phyloP scores from a whole-genome alignment of 2,888 invertebrate species.

The Chrysotoxum bicinctum region DNA sequence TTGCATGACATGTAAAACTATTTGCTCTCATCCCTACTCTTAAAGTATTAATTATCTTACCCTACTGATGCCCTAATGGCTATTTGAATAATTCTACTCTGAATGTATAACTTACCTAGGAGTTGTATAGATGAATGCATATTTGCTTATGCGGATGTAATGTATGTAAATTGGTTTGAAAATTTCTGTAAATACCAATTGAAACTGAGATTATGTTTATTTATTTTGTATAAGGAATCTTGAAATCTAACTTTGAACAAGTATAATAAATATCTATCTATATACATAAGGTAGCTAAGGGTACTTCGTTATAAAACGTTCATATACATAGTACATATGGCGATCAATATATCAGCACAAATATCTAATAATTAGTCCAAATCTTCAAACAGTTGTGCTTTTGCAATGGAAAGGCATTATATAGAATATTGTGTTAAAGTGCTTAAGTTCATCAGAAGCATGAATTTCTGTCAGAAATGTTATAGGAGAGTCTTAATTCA shows the following conservation, averaged over 20 bases:
- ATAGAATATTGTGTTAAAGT: too few relatives aligned
- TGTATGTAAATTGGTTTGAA: slow-evolving; percentile 63
- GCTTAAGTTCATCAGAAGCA: too few relatives aligned
- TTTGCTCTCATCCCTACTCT: slow-evolving; percentile 19
- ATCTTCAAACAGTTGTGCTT: neutral
- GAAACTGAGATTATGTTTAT: slow-evolving; percentile 57
- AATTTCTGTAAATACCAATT: slow-evolving; percentile 57
- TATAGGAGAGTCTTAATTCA: too few relatives aligned
- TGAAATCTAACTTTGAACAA: neutral
- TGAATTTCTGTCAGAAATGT: too few relatives aligned
- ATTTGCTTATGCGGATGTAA: slow-evolving; percentile 43
- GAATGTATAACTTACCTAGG: neutral
- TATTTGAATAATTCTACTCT: neutral
- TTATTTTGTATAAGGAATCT: slow-evolving; percentile 25
- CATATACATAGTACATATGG: neutral
- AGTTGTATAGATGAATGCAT: neutral
- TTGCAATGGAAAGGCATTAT: too few relatives aligned
- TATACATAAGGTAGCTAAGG: neutral
- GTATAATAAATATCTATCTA: neutral
- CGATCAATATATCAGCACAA: neutral
- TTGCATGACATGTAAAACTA: slow-evolving; percentile 45
- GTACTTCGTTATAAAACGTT: too few relatives aligned
- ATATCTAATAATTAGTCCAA: neutral
- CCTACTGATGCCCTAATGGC: neutral
- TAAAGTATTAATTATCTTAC: neutral